phyloP scores from a whole-genome alignment of 2,888 invertebrate species.

The Hypercompe scribonia region DNA sequence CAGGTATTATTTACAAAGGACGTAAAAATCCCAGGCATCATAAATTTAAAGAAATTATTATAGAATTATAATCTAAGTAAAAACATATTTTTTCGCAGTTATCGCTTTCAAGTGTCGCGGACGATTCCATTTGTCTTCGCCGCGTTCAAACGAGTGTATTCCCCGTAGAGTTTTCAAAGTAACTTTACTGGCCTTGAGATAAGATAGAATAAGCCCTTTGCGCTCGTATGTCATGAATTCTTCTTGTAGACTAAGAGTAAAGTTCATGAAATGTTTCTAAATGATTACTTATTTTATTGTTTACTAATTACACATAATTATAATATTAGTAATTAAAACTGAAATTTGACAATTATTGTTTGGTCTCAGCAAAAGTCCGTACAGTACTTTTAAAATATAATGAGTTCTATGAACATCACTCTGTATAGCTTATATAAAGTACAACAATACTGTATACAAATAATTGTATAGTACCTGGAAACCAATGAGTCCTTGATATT shows the following conservation, averaged over 20 bases:
- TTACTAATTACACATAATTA: background rate
- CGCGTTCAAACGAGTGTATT: conserved; percentile 70
- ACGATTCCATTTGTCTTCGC: conserved; percentile 77
- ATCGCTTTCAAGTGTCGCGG: conserved; percentile 63
- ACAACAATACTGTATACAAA: no score
- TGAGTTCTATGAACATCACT: no score
- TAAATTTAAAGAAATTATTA: conserved; percentile 53
- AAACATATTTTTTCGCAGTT: conserved; percentile 65
- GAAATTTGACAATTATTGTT: no score
- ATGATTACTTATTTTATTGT: conserved; percentile 37
- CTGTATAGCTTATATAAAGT: no score
- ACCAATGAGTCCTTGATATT: no score
- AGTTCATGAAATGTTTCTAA: conserved; percentile 46
- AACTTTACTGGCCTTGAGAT: conserved; percentile 76
- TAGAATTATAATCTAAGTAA: conserved; percentile 40
- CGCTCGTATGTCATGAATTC: conserved; percentile 74
- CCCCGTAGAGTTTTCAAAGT: conserved; percentile 75
- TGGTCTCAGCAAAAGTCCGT: no score
- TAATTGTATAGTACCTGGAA: no score
- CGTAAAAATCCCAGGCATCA: conserved; percentile 21
- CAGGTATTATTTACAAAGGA: conserved; percentile 11
- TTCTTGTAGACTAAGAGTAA: conserved; percentile 59
- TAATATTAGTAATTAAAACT: background rate
- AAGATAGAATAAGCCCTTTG: conserved; percentile 78
- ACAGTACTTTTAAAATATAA: no score